These are phyloP conservation scores for Tolypeutes matacus DNA, from an alignment of 2,797 vertebrate species.

Conservation along the genomic window DNA sequence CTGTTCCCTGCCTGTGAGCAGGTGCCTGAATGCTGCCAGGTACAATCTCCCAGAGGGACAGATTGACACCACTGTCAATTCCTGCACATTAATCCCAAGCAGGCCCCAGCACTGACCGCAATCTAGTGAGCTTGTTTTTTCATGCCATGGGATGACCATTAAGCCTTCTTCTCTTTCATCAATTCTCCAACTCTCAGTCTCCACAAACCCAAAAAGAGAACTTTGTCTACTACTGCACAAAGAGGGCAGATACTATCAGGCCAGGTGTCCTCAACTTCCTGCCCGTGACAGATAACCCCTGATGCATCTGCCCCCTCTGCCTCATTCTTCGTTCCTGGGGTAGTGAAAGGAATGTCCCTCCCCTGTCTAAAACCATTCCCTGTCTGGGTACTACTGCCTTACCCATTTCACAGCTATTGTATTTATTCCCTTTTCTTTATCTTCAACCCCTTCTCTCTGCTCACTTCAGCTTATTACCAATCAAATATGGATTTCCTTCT, in stretches of 20 bases:
- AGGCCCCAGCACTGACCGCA: not conserved
- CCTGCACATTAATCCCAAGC: not conserved
- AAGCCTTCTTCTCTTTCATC: not conserved
- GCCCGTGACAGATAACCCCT: not conserved
- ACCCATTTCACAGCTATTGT: not conserved
- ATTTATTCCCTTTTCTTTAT: not conserved
- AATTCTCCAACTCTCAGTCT: not conserved
- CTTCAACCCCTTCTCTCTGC: not conserved
- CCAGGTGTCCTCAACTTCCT: not conserved
- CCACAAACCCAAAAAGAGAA: not conserved
- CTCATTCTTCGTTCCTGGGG: not conserved
- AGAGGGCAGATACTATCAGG: not conserved
- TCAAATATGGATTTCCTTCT: not conserved
- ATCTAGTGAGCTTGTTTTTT: not conserved
- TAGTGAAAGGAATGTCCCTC: not conserved
- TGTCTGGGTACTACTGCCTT: not conserved
- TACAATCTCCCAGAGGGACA: not conserved
- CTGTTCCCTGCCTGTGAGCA: not conserved
- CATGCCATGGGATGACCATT: not conserved
- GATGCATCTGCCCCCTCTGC: not conserved
- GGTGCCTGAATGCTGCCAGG: not conserved
- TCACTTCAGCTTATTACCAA: not conserved
- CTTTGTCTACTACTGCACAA: not conserved
- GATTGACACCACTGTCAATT: not conserved
- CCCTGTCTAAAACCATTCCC: not conserved